Base-by-base conservation (phyloP, 2,888 invertebrate species). In the Pseudococcus jackbeardsleyi region DNA sequence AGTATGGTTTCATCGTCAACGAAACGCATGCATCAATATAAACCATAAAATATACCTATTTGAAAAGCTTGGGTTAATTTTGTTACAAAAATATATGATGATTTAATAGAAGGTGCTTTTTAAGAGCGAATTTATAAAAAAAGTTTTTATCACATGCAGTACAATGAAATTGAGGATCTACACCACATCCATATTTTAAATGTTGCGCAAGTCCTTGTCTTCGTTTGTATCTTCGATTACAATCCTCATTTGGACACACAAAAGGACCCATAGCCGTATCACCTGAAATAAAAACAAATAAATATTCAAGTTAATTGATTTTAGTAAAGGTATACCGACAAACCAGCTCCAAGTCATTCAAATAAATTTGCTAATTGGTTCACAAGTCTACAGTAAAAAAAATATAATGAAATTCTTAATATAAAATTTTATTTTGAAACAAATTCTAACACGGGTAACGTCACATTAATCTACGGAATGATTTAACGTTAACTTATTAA, bases 111-210 rank as follows among this genome's bases (percentile, higher is more conserved):
- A 88, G 8, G 39, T 88, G 88, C 19, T 88, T 88, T 22, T 54
- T 46, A 17, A 88, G n/a, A 11, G 19, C 82, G 12, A 88, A 86
- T 4, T 87, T 89, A 48, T 84, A 88, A 19, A 22, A 15, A 77
- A 86, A 89, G 42, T 88, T 89, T 86, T 72, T 89, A 5, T 86
- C 19, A 54, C 89, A 88, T 72, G 88, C 92, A 72, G 92, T 92
- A 89, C 94, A 94, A 89, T 93, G 93, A 90, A 94, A 94, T 90
- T 93, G 93, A 0, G 94, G 94, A 90, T 93, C 93, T 84, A 92
- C 92, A 0, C 93, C 94, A 90, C 94, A 94, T 90, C 94, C 94
- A 90, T 94, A 93, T 89, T 93, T 92, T 88, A 93, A 92, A 90
- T 94, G 94, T 86, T 94, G 92, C 90, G 93, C 93, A n/a, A 93